Evolutionary conservation across 1,140 invertebrate species (phyloP).

Genomic region (Brachionus paranguensis): DNA sequence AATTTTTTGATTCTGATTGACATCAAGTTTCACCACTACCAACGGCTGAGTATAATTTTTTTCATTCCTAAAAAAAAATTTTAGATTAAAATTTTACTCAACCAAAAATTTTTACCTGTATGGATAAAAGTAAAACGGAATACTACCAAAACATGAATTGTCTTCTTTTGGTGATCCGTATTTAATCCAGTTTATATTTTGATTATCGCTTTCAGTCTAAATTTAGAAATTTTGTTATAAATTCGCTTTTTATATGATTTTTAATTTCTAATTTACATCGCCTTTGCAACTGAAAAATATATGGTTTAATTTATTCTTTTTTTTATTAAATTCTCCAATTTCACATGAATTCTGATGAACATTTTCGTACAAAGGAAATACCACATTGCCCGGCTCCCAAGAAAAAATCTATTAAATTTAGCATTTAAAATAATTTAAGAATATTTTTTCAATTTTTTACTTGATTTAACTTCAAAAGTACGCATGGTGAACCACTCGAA

Average conservation of each 20-base stretch:
- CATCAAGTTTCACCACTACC: neutral
- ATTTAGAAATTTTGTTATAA: neutral
- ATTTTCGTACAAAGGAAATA: neutral
- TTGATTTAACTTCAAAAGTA: neutral
- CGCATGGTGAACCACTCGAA: neutral
- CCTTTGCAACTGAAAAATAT: neutral
- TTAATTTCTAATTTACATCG: neutral
- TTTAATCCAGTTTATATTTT: neutral
- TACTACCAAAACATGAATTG: neutral
- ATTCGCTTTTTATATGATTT: neutral
- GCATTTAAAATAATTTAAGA: neutral
- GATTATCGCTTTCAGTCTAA: neutral
- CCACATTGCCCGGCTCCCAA: neutral
- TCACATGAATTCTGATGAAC: neutral
- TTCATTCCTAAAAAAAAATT: neutral
- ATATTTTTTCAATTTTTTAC: neutral
- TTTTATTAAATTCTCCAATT: neutral
- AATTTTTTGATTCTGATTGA: neutral
- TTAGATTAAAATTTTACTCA: neutral
- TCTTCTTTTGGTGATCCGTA: neutral
- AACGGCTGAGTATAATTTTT: neutral
- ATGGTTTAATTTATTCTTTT: neutral
- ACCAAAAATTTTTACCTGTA: neutral
- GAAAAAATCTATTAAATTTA: neutral
- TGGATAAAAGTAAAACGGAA: slow-evolving; percentile 8